Evolutionary conservation across 2,797 vertebrate genomes (phyloP), one percentile per base, ranked within the genome.

Genomic region (Synaphobranchus kaupii): DNA sequence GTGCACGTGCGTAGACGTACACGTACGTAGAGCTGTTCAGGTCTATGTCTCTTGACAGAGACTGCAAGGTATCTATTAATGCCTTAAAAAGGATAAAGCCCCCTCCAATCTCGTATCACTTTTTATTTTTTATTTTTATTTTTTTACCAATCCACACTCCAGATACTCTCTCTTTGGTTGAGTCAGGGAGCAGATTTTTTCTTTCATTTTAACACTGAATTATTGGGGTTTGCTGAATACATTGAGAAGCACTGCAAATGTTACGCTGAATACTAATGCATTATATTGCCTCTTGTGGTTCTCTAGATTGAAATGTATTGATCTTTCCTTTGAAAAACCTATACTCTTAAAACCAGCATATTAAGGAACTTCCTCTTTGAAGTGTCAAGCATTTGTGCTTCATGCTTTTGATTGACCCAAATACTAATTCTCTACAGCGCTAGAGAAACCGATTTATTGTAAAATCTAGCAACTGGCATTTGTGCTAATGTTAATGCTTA

Each of bases 191-290:
- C 76, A 8, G 20, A 31, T 31, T 56, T 85, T 73, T 10, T 48
- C 20, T 47, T 78, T 80, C 20, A 48, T n/a, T 54, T 28, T 60
- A 50, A 52, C 44, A 73, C 47, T 58, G 8, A 71, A 85, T 50
- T 85, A 25, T n/a, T 50, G 63, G 54, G 80, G 93, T 88, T 87
- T 87, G 90, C 91, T 31, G 89, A 91, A 90, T 92, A 78, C 15
- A 17, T 90, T 93, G 93, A 91, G 91, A 93, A 92, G 93, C 93
- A 93, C 94, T 94, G 92, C 94, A 93, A 93, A 92, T 92, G 92
- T 92, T 94, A 92, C 93, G 94, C 93, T 93, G 93, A 92, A 91
- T 47, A 92, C 88, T 89, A 91, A 90, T 90, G 89, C 93, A 93
- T 95, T 94, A 92, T 92, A 91, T 87, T 92, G 89, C 93, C 93